These are phyloP conservation scores for Zoanthus solanderi DNA, from an alignment of 92 coral and sea anemone species.

Conservation along the genomic window DNA sequence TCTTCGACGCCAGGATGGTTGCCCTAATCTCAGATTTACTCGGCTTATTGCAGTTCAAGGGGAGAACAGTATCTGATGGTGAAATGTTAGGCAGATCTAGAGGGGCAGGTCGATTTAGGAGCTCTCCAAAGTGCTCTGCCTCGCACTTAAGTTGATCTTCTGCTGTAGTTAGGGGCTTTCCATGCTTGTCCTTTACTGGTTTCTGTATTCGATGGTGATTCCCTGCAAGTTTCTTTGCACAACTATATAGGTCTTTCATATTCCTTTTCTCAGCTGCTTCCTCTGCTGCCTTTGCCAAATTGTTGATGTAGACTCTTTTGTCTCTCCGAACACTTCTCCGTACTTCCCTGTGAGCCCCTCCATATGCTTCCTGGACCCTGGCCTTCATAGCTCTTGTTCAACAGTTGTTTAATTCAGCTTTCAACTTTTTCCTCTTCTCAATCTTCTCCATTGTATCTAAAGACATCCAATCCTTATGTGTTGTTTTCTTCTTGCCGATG, in stretches of 20 bases:
- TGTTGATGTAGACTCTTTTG: slow-evolving; percentile 13
- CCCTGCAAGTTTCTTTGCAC: too few relatives aligned
- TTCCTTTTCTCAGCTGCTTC: too few relatives aligned
- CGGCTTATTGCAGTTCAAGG: background rate
- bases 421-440: slow-evolving; percentile 3
- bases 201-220: too few relatives aligned
- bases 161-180: too few relatives aligned
- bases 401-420: slow-evolving; percentile 10
- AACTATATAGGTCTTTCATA: too few relatives aligned
- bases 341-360: slow-evolving; percentile 20
- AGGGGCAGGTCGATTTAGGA: slow-evolving; percentile 6
- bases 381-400: slow-evolving; percentile 3
- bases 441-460: background rate
- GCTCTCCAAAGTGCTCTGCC: background rate
- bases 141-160: slow-evolving; percentile 2
- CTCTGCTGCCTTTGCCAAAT: slow-evolving; percentile 22
- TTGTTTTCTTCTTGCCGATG: background rate
- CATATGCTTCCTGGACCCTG: background rate
- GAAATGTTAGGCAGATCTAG: background rate
- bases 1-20: background rate
- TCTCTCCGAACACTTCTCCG: slow-evolving; percentile 8
- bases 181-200: too few relatives aligned
- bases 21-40: background rate
- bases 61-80: slow-evolving; percentile 5
- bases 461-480: background rate